Evolutionary conservation across 2,113 vertebrate genomes (phyloP).

Genomic region (Bubalus kerabau): DNA sequence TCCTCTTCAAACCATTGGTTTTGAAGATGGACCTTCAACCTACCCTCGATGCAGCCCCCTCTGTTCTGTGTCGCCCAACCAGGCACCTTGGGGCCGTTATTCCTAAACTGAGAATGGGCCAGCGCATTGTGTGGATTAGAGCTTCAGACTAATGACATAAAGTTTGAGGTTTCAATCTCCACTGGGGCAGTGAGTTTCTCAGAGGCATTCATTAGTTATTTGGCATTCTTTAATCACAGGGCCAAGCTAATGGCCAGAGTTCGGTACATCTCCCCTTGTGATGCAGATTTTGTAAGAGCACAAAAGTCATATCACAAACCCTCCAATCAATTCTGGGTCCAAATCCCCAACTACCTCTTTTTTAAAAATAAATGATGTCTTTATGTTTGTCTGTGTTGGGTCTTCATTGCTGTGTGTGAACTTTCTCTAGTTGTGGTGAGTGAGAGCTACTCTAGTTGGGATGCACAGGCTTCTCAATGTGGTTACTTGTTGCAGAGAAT

Average conservation of each 20-base stretch:
- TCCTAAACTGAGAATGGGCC: neutral
- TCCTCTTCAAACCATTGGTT: neutral
- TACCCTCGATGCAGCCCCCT: neutral
- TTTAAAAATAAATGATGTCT: neutral
- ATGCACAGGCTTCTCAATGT: neutral
- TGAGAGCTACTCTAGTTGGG: rapidly evolving
- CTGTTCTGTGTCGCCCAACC: neutral
- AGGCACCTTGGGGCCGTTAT: neutral
- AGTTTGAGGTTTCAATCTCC: neutral
- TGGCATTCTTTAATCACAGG: neutral
- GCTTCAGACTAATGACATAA: neutral
- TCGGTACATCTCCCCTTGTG: neutral
- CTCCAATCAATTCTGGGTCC: neutral
- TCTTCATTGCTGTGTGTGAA: neutral
- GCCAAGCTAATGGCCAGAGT: neutral
- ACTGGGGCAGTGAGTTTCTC: neutral
- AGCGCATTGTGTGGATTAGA: no score
- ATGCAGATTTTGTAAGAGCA: neutral
- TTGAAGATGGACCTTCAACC: neutral
- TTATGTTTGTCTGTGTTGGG: neutral
- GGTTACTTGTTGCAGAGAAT: neutral
- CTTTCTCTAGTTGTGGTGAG: neutral
- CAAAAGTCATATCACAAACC: neutral
- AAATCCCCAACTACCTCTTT: neutral
- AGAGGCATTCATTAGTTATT: neutral